A percentile compares a stretch with the other conserved stretches of the same genome.
Evolutionary conservation across 1,140 invertebrate genomes (phyloP).

Genomic region (Drosophila parvula): DNA sequence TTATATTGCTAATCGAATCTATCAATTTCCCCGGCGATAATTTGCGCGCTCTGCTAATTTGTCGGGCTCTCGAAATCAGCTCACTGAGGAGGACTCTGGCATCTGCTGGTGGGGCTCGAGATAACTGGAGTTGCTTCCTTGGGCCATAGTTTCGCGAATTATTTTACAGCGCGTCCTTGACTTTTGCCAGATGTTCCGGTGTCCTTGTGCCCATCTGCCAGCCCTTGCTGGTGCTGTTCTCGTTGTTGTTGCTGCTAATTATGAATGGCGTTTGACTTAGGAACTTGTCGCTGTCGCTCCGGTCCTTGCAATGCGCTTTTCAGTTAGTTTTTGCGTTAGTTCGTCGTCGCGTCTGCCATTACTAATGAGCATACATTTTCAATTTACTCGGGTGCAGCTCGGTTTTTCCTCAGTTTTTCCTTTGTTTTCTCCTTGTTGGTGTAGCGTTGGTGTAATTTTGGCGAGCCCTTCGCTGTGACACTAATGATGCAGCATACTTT

Average conservation of each 20-base stretch:
- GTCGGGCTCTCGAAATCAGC: conserved; percentile 54
- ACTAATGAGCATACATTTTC: conserved; percentile 62
- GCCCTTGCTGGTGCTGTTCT: conserved; percentile 2
- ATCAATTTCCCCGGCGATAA: conserved; percentile 70
- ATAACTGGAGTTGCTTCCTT: conserved; percentile 51
- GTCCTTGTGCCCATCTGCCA: conserved; percentile 30
- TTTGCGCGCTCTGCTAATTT: conserved; percentile 67
- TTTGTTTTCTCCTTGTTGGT: conserved; percentile 6
- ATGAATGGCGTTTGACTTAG: conserved; percentile 62
- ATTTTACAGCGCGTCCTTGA: conserved; percentile 58
- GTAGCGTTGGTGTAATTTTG: conserved; percentile 29
- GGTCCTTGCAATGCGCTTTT: conserved; percentile 76
- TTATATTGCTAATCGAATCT: conserved; percentile 74
- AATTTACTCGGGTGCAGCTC: conserved; percentile 53
- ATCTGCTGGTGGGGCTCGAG: conserved; percentile 48
- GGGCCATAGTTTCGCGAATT: conserved; percentile 54
- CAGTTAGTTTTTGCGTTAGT: conserved; percentile 50
- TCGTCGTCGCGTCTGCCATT: conserved; percentile 33
- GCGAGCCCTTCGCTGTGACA: conserved; percentile 50
- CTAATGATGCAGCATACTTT: conserved; percentile 78
- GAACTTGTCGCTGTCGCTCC: conserved; percentile 53
- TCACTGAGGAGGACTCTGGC: conserved; percentile 46
- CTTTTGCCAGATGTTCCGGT: conserved; percentile 35
- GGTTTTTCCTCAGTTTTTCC: conserved; percentile 2
- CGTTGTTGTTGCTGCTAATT: conserved; percentile 34